phyloP scores from a whole-genome alignment of 2,113 vertebrate species.

The Bubalus kerabau region DNA sequence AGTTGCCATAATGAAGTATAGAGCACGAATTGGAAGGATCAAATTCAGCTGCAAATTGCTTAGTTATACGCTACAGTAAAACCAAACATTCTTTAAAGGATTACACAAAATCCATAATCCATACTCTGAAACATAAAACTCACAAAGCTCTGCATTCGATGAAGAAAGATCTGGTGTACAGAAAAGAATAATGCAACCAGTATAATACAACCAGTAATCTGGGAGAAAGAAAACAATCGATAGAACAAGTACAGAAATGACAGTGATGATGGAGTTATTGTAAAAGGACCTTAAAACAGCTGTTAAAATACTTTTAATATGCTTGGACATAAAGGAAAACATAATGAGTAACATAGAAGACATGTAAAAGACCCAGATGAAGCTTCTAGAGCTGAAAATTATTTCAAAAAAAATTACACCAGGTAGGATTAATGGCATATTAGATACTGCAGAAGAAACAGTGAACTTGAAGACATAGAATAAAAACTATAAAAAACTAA shows the following conservation, averaged over 20 bases:
- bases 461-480: background rate
- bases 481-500: background rate
- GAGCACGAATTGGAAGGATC: background rate
- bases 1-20: background rate
- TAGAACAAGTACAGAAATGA: background rate
- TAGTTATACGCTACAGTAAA: background rate
- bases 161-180: background rate
- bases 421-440: background rate
- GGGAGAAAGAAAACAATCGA: background rate
- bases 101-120: background rate
- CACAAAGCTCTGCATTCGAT: background rate
- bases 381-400: background rate
- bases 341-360: background rate
- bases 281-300: background rate
- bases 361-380: background rate
- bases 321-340: background rate
- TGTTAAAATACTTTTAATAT: background rate
- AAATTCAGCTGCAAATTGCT: background rate
- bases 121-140: background rate
- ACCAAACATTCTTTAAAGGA: background rate
- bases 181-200: background rate
- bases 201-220: background rate
- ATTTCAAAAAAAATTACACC: background rate
- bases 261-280: background rate
- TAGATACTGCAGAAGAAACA: background rate